Base-by-base conservation (phyloP, 2,797 vertebrate species). In the Delichon dasypus region DNA sequence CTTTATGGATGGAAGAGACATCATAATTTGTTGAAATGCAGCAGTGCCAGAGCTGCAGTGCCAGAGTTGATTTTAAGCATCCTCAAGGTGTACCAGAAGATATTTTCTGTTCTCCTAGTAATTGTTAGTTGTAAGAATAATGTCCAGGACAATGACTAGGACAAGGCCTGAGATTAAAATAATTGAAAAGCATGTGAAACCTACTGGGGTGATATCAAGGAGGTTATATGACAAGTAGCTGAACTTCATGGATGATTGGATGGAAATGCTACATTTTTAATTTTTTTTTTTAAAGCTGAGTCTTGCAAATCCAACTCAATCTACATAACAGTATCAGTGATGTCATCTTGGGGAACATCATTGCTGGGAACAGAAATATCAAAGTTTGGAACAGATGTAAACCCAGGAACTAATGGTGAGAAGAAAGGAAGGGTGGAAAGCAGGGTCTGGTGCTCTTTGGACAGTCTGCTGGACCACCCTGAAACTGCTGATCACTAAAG, bases 381-480 rank as follows among this genome's bases (percentile, higher is more conserved):
- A n/a, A 44, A 70, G 17, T 80, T 58, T 70, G 34, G 32, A 93
- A 70, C 4, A 32, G 25, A 60, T 60, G 10, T 67, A 26, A 61
- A 78, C 38, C 19, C 0, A 1, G 27, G 16, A 19, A 64, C 5
- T 18, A 55, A 45, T 0, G 1, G 10, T 0, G 0, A 77, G 5
- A 58, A 84, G 44, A 81, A 89, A 77, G 10, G 32, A 91, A 76
- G 4, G 4, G 26, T 70, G 32, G 60, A 89, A 89, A 57, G 5
- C 18, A n/a, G 18, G 9, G 10, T 9, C 6, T 44, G 42, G 7
- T 62, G 27, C 9, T 66, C 14, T 66, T 44, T 15, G 15, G 4
- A 9, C 7, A 9, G 45, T 26, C 22, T 51, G 12, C 15, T 42
- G 9, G 34, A 55, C 15, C 53, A 7, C 32, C 13, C 32, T 54